Evolutionary conservation across 2,888 invertebrate species (phyloP).

Genomic region (Artemia sinica): DNA sequence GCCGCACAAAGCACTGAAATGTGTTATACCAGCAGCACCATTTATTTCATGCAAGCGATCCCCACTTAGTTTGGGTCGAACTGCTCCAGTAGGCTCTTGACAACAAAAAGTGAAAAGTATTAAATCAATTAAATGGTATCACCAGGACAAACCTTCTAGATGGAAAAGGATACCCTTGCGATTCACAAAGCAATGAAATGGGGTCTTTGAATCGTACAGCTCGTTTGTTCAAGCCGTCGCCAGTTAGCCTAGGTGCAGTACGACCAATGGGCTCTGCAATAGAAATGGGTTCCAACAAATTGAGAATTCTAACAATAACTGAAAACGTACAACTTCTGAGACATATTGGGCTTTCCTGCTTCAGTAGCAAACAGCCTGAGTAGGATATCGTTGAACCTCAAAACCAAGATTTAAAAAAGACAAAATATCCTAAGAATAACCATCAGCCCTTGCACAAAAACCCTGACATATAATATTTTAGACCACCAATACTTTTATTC

Average conservation of each 20-base stretch:
- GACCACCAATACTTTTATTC: too few relatives aligned
- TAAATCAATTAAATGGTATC: constrained; percentile 3
- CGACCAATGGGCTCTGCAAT: constrained; percentile 34
- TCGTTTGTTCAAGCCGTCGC: constrained; percentile 33
- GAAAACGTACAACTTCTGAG: neutral
- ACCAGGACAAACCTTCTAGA: constrained; percentile 9
- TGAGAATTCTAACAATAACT: neutral
- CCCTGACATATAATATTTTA: too few relatives aligned
- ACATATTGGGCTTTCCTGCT: neutral
- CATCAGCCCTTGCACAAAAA: too few relatives aligned
- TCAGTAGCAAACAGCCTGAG: constrained; percentile 19
- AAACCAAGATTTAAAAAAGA: too few relatives aligned
- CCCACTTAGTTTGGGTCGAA: constrained; percentile 27
- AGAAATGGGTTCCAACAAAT: neutral
- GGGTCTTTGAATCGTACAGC: constrained; percentile 25
- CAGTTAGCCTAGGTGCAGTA: constrained; percentile 33
- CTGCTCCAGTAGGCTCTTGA: constrained; percentile 29
- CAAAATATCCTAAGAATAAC: too few relatives aligned
- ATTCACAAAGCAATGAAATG: constrained; percentile 35
- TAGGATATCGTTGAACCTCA: constrained; percentile 20
- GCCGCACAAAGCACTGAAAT: constrained; percentile 43
- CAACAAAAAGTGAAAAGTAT: neutral
- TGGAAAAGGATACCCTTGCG: constrained; percentile 38
- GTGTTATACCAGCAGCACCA: constrained; percentile 25
- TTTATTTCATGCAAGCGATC: constrained; percentile 28